Conservation (phyloP, 2,888 invertebrate genomes). For the Leucoma salicis region DNA sequence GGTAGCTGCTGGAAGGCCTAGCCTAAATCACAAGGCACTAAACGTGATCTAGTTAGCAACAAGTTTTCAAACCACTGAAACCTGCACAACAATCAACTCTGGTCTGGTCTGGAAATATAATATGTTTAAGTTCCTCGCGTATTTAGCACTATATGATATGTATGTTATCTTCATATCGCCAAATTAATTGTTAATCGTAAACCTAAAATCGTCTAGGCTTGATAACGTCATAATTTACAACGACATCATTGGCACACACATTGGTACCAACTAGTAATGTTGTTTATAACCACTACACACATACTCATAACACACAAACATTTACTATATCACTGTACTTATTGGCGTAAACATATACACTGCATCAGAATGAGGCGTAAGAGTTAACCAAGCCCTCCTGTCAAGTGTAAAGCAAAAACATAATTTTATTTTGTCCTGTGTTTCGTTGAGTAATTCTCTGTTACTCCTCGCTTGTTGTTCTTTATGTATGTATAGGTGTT, state of each 20-base stretch:
- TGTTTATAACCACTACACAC: conserved; percentile 39
- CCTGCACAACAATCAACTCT: conserved; percentile 49
- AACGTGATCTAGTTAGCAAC: conserved; percentile 54
- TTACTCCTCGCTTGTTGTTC: conserved; percentile 74
- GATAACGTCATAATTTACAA: conserved; percentile 13
- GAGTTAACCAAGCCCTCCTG: conserved; percentile 61
- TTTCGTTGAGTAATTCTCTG: conserved; percentile 60
- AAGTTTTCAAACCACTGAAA: conserved; percentile 51
- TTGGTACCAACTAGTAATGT: conserved; percentile 32
- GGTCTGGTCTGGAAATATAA: conserved; percentile 43
- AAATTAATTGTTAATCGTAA: conserved; percentile 26
- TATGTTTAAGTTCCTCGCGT: too few species aligned
- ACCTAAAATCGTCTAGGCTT: conserved; percentile 3
- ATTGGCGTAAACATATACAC: conserved; percentile 62
- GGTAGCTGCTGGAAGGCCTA: conserved; percentile 57
- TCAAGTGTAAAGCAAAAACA: conserved; percentile 60
- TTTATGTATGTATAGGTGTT: conserved; percentile 66
- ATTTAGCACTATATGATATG: too few species aligned
- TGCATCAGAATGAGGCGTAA: conserved; percentile 70
- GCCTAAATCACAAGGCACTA: conserved; percentile 64
- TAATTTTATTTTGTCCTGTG: conserved; percentile 58
- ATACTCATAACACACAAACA: conserved; percentile 46
- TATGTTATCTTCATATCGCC: not conserved
- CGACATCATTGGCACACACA: conserved; percentile 33
- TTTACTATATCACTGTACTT: conserved; percentile 43